Base-by-base conservation (phyloP, 92 coral and sea anemone species). In the Zoanthus sansibaricus region DNA sequence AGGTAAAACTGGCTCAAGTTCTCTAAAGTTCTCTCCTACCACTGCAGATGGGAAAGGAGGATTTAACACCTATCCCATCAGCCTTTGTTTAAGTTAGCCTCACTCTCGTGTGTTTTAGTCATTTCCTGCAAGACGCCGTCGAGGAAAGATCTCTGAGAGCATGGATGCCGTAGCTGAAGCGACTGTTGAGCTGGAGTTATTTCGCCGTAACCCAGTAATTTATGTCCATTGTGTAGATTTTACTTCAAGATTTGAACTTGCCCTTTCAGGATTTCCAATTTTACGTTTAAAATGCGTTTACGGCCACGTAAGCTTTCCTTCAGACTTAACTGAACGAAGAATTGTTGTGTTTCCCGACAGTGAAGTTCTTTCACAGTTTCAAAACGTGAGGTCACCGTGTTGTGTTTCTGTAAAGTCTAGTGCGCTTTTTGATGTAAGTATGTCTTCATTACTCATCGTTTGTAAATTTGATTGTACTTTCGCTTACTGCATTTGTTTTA, bases 281-380 rank as follows among this genome's bases (percentile, higher is more conserved):
- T 62, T 66, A 15, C 79, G 75, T 54, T 49, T 77, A 17, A 77
- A 86, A 30, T 86, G 83, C 56, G 56, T 83, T 6, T 83, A 83
- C 71, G 67, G 87, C n/a, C 87, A 70, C 25, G 76, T 83, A 5
- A 69, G 55, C 77, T 83, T 83, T 10, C 20, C 30, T 6, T 17
- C n/a, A 69, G 88, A 84, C 68, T 7, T 85, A 45, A 51, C 82
- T 9, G 82, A 74, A 25, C 52, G 75, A 85, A 51, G 82, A 85
- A 10, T 58, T 30, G 82, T 73, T 15, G 30, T 74, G 21, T 74
- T 84, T 37, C 88, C 82, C 8, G 88, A 75, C 9, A 37, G 59
- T 16, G 62, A 58, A 13, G 82, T 54, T 17, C 61, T 25, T 51
- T 76, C 25, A 11, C 72, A 84, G 71, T 84, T 72, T 56, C 71